Conservation (phyloP, 2,797 vertebrate species). For the Thamnophis elegans region DNA sequence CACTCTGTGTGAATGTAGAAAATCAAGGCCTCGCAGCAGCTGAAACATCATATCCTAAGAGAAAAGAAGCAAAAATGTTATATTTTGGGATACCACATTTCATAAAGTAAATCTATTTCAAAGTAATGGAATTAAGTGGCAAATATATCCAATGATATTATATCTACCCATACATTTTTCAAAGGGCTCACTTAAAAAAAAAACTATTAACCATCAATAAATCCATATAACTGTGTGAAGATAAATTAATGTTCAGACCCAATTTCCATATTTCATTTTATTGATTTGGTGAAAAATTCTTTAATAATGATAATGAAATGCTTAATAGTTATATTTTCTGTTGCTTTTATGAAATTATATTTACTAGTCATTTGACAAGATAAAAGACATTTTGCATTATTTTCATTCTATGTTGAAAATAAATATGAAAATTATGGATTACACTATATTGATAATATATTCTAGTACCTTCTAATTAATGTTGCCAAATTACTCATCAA, state of each 20-base stretch:
- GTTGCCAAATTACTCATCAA: background rate
- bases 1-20: conserved; percentile 96
- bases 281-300: background rate
- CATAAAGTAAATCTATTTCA: background rate
- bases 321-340: background rate
- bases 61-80: conserved; percentile 31
- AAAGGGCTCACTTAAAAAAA: background rate
- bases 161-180: background rate
- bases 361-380: background rate
- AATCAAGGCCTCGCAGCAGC: conserved; percentile 95
- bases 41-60: conserved; percentile 98
- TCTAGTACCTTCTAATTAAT: background rate
- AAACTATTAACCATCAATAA: background rate
- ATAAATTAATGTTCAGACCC: background rate
- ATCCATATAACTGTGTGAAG: background rate
- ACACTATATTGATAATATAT: background rate
- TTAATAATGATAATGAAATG: background rate
- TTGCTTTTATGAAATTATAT: background rate
- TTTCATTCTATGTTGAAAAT: background rate
- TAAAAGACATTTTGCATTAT: background rate
- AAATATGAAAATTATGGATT: background rate
- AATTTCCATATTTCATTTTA: background rate
- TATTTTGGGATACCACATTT: conserved; percentile 8
- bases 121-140: background rate
- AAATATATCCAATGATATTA: background rate